A percentile compares a stretch with the other conserved stretches of the same genome.
phyloP scores from a whole-genome alignment of 1,140 invertebrate genomes.

The Drosophila ercepeae region DNA sequence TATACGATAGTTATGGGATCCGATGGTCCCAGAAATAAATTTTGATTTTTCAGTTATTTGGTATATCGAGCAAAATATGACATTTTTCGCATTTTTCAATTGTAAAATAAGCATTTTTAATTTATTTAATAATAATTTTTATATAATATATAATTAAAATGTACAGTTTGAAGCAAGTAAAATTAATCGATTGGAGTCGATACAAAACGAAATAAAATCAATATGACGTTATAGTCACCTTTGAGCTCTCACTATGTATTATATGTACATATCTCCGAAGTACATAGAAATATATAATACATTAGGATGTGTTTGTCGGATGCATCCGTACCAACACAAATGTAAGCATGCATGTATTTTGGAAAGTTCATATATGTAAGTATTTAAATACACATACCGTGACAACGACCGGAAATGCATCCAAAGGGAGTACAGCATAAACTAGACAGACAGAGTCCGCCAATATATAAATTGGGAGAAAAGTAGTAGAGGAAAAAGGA shows the following conservation, averaged over 20 bases:
- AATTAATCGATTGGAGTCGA: conserved; percentile 32
- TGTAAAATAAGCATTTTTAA: too few relatives aligned
- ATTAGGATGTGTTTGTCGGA: not conserved
- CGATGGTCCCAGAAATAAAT: too few relatives aligned
- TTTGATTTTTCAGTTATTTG: too few relatives aligned
- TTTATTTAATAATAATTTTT: too few relatives aligned
- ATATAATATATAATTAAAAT: too few relatives aligned
- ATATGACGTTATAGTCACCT: conserved; percentile 5
- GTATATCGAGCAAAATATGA: too few relatives aligned
- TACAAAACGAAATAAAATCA: conserved; percentile 17
- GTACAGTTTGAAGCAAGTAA: not conserved
- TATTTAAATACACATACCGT: conserved; percentile 31
- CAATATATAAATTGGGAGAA: not conserved
- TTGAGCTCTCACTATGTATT: not conserved
- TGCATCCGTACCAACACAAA: conserved; percentile 6
- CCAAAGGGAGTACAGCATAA: conserved; percentile 34
- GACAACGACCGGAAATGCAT: conserved; percentile 69
- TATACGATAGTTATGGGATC: too few relatives aligned
- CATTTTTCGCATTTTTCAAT: too few relatives aligned
- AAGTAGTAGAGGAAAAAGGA: conserved; percentile 11
- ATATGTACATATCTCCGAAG: not conserved
- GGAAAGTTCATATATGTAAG: conserved; percentile 40
- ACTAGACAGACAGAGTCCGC: conserved; percentile 54
- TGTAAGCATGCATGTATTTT: not conserved
- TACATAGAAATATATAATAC: conserved; percentile 4